phyloP scores from a whole-genome alignment of 1,140 invertebrate genomes.

The Neuroterus valhalla region DNA sequence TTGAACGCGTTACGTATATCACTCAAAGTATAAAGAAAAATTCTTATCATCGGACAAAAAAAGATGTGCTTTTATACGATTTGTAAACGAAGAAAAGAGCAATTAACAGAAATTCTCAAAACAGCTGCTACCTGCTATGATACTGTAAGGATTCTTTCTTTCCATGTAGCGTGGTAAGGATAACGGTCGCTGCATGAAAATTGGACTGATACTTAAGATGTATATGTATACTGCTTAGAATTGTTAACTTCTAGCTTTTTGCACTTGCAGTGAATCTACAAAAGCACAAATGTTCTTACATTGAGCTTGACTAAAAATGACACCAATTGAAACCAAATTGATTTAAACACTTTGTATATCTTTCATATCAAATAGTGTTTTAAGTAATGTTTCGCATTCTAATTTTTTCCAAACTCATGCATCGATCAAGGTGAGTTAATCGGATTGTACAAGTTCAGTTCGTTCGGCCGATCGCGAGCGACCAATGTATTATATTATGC shows the following conservation, averaged over 20 bases:
- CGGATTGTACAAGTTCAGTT: slow-evolving; percentile 17
- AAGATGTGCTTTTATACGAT: slow-evolving; percentile 21
- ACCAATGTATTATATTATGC: slow-evolving; percentile 26
- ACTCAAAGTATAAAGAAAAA: not conserved
- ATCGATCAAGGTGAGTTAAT: not conserved
- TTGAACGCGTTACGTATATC: slow-evolving; percentile 16
- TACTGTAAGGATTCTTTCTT: too few relatives aligned
- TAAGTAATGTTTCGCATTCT: not conserved
- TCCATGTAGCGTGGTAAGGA: not conserved
- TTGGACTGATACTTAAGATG: slow-evolving; percentile 18
- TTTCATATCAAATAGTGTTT: not conserved
- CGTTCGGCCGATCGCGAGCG: slow-evolving; percentile 16
- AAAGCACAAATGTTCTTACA: not conserved
- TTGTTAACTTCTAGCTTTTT: not conserved
- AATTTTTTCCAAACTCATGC: slow-evolving; percentile 21
- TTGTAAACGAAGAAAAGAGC: slow-evolving; percentile 9
- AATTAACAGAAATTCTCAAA: not conserved
- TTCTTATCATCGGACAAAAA: slow-evolving; percentile 12
- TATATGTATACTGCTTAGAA: not conserved
- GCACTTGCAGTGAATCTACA: slow-evolving; percentile 5
- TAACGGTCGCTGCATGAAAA: slow-evolving; percentile 22
- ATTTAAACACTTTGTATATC: not conserved
- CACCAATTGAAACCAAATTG: not conserved
- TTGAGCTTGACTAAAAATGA: slow-evolving; percentile 6
- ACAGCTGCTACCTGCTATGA: not conserved